Base-by-base conservation (phyloP, 1,140 invertebrate genomes). In the Colletes gigas region DNA sequence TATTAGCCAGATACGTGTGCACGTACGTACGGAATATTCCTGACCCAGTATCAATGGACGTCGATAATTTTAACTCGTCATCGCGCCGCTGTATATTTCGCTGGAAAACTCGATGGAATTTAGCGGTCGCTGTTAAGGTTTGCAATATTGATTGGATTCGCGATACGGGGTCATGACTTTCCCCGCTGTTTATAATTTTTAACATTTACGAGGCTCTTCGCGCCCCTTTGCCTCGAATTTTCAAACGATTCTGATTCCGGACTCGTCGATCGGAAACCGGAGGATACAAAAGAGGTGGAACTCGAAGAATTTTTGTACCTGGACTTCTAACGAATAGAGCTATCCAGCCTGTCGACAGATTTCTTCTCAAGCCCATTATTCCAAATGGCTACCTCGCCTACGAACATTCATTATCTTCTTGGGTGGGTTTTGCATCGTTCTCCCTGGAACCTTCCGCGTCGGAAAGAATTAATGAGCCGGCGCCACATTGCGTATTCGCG, bases 21-120 rank as follows among this genome's bases (percentile, higher is more conserved):
- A 44, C 44, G 17, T 67, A n/a, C 10, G 9, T 44, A 50, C 19
- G 6, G 47, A 54, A 65, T 21, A 77, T 71, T 15, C 63, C 30
- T 59, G 21, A 72, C 19, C 66, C 21, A 47, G 8, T n/a, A 60
- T 78, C 60, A 78, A 82, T 83, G 47, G 52, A 70, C 76, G 59
- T 71, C 44, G 72, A 44, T 44, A 47, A 39, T n/a, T 78, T 50
- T 19, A 68, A 76, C 41, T 55, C 39, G 62, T 72, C 63, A 59
- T 47, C 41, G 65, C 10, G 65, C 14, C 30, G 30, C 9, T 30
- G 14, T 41, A 63, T 30, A n/a, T 44, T 59, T 59, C 21, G n/a
- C 19, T 12, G 21, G 15, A 44, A 69, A 69, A 47, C 52, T 69
- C 52, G 19, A 0, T 14, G 10, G 4, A 41, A 12, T 12, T 10